Percentiles rank a stretch among this genome's conserved stretches.
phyloP scores from a whole-genome alignment of 2,888 invertebrate genomes.

The Tortricodes alternella region DNA sequence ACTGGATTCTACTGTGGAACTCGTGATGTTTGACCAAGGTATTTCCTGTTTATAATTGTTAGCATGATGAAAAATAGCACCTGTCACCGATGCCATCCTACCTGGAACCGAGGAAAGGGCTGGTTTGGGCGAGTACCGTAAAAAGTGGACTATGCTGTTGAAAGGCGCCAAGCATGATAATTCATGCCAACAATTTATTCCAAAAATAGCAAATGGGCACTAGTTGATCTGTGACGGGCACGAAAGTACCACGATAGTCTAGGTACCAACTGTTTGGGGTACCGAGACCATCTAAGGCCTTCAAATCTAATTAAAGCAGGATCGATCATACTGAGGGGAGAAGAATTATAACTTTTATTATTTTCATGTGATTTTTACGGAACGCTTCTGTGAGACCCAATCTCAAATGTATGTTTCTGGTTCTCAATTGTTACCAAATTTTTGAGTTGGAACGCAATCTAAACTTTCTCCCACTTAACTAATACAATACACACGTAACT shows the following conservation, averaged over 20 bases:
- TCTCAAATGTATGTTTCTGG: not conserved
- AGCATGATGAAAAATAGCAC: too few species aligned
- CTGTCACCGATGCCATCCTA: too few species aligned
- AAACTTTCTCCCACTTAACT: slow-evolving; percentile 15
- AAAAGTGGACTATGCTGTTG: too few species aligned
- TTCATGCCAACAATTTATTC: not conserved
- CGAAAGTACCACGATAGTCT: not conserved
- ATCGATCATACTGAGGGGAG: too few species aligned
- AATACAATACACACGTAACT: slow-evolving; percentile 14
- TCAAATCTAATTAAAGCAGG: not conserved
- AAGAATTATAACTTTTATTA: too few species aligned
- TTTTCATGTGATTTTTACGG: too few species aligned
- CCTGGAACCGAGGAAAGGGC: too few species aligned
- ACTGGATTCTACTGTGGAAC: slow-evolving; percentile 87
- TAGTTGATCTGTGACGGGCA: slow-evolving; percentile 1
- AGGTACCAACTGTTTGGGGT: not conserved
- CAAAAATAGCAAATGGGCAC: not conserved
- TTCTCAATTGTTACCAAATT: slow-evolving; percentile 13
- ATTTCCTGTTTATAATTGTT: slow-evolving; percentile 22
- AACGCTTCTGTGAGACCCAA: not conserved
- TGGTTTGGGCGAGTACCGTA: too few species aligned
- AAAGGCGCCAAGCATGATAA: not conserved
- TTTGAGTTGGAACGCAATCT: slow-evolving; percentile 24
- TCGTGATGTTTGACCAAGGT: slow-evolving; percentile 90
- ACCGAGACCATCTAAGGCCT: too few species aligned